Evolutionary conservation across 2,888 invertebrate species (phyloP).

Genomic region (Pimpla rufipes): DNA sequence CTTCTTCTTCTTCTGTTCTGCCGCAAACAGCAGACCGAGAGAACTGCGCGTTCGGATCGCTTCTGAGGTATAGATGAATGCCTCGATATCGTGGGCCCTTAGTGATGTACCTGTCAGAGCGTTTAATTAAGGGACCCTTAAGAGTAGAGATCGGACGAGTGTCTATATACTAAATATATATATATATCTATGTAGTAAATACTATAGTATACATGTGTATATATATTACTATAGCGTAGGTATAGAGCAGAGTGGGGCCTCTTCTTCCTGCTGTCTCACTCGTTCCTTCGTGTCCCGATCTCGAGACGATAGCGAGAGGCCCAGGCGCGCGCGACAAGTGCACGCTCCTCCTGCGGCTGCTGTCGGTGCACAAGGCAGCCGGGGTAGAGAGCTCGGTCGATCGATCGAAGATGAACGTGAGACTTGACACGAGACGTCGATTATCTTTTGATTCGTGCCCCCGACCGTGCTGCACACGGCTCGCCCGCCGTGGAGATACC

Average conservation of each 20-base stretch:
- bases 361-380: not conserved
- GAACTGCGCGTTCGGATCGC: conserved; percentile 23
- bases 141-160: conserved; percentile 70
- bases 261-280: conserved; percentile 6
- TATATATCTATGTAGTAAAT: not conserved
- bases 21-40: conserved; percentile 37
- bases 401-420: conserved; percentile 43
- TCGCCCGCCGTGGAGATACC: not conserved
- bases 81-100: conserved; percentile 70
- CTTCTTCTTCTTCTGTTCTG: conserved; percentile 62
- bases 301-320: conserved; percentile 30
- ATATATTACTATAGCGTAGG: conserved; percentile 17
- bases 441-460: conserved; percentile 41
- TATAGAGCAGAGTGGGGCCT: not conserved
- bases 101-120: conserved; percentile 83
- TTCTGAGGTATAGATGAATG: conserved; percentile 46
- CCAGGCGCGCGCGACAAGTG: conserved; percentile 27
- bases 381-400: not conserved
- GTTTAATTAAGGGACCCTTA: conserved; percentile 83
- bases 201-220: not conserved
- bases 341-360: conserved; percentile 18
- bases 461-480: too few species aligned
- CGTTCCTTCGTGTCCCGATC: conserved; percentile 15
- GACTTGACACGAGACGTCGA: conserved; percentile 49
- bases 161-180: not conserved